phyloP scores from a whole-genome alignment of 2,888 invertebrate genomes.

The Lasioglossum villosulum region DNA sequence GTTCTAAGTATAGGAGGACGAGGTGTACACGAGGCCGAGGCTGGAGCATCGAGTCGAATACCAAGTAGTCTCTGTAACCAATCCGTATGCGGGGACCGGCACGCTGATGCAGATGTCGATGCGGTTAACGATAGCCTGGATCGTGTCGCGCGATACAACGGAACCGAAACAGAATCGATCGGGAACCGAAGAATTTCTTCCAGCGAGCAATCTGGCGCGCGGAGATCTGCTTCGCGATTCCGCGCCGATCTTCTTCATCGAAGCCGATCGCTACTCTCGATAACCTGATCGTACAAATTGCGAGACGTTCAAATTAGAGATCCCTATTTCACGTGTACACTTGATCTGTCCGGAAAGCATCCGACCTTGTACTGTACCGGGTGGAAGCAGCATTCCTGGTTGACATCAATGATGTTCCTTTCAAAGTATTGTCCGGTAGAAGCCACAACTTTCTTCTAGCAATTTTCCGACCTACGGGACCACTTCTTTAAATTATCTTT shows the following conservation, averaged over 20 bases:
- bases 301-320: not conserved
- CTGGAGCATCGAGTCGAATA: slow-evolving; percentile 51
- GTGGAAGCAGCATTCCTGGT: no score
- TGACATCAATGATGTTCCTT: no score
- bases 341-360: no score
- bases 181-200: not conserved
- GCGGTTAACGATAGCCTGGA: slow-evolving; percentile 38
- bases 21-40: slow-evolving; percentile 34
- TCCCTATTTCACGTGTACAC: no score
- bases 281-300: not conserved
- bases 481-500: no score
- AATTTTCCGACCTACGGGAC: no score
- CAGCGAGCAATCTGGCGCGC: not conserved
- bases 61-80: slow-evolving; percentile 32
- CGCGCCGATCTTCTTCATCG: not conserved
- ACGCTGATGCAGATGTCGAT: slow-evolving; percentile 56
- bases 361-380: no score
- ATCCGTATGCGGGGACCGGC: slow-evolving; percentile 39
- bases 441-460: no score
- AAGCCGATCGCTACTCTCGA: not conserved
- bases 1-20: slow-evolving; percentile 70
- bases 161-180: slow-evolving; percentile 27
- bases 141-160: slow-evolving; percentile 6
- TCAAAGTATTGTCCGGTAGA: no score
- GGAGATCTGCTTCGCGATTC: not conserved